Base-by-base conservation (phyloP, 2,888 invertebrate species). In the Halictus quadricinctus region DNA sequence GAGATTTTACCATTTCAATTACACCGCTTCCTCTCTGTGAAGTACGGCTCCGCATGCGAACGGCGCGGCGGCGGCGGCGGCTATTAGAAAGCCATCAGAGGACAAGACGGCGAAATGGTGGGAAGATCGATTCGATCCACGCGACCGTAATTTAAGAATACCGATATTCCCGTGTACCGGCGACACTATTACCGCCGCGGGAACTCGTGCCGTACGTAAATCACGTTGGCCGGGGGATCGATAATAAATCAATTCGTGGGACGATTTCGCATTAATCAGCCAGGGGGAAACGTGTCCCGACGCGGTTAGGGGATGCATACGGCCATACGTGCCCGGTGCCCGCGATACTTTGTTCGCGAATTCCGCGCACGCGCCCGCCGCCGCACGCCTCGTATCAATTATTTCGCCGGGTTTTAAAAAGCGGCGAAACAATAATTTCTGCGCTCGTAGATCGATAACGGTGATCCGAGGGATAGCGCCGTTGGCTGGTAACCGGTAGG, bases 381-480 rank as follows among this genome's bases (percentile, higher is more conserved):
- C 25, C n/a, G 72, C 25, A 25, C 48, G 72, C 36, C 15, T 29
- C 29, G 72, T 50, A 50, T 72, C 72, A 50, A 72, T 72, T 72
- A 72, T 72, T 25, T 21, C 72, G 72, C 50, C 29, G 25, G 29
- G 84, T 36, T 78, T 84, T 72, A 83, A 83, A 70, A 69, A 69
- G 83, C 77, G 60, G 64, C 80, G 80, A 84, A 85, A 80, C 80
- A 80, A 77, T 85, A 80, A 77, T 85, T 80, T 84, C 80, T 74
- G 58, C 60, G 60, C 79, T 66, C n/a, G 79, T 48, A 76, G 81
- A 81, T 76, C 86, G 82, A 85, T 86, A 85, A 86, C 75, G 81
- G 75, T 25, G 66, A 66, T 66, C 36, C 18, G 66, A 66, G 36
- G 66, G 36, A 29, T 66, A 66, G 18, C 36, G 66, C 66, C 29